Percentiles rank a stretch among this genome's conserved stretches.
Evolutionary conservation across 2,888 invertebrate genomes (phyloP).

Genomic region (Sinhomidia bicolor): DNA sequence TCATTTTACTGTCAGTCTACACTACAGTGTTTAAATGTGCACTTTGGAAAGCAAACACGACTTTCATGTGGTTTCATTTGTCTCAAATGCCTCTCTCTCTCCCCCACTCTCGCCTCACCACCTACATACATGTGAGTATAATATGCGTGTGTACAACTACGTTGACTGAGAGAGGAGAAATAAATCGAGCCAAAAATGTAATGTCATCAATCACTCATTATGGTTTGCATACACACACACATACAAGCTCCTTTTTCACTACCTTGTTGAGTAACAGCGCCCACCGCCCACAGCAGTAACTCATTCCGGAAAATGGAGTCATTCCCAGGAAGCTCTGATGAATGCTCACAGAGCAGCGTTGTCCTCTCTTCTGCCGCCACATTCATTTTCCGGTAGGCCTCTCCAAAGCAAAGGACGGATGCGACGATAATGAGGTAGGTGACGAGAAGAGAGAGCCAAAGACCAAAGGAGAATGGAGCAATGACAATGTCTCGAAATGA

Average conservation of each 20-base stretch:
- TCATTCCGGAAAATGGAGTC: constrained; percentile 53
- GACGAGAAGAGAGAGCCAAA: constrained; percentile 63
- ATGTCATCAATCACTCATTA: constrained; percentile 24
- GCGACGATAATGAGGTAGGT: constrained; percentile 64
- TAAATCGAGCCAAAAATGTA: not conserved
- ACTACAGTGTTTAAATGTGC: no score
- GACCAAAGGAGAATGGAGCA: constrained; percentile 61
- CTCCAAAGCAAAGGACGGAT: constrained; percentile 43
- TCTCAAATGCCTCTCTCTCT: no score
- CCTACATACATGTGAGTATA: not conserved
- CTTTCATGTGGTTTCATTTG: no score
- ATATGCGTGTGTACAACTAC: no score
- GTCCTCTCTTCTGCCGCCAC: not conserved
- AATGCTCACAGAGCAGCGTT: not conserved
- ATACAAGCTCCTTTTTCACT: not conserved
- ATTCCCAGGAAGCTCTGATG: not conserved
- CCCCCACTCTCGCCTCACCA: no score
- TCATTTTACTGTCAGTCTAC: no score
- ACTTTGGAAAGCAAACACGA: not conserved
- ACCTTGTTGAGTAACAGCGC: constrained; percentile 72
- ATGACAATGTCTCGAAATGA: constrained; percentile 68
- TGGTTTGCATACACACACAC: not conserved
- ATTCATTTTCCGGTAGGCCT: not conserved
- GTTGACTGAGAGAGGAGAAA: not conserved
- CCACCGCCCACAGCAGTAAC: constrained; percentile 65